A percentile compares a stretch with the other conserved stretches of the same genome.
Evolutionary conservation across 1,140 invertebrate genomes (phyloP).

Genomic region (Drosophila nannoptera): DNA sequence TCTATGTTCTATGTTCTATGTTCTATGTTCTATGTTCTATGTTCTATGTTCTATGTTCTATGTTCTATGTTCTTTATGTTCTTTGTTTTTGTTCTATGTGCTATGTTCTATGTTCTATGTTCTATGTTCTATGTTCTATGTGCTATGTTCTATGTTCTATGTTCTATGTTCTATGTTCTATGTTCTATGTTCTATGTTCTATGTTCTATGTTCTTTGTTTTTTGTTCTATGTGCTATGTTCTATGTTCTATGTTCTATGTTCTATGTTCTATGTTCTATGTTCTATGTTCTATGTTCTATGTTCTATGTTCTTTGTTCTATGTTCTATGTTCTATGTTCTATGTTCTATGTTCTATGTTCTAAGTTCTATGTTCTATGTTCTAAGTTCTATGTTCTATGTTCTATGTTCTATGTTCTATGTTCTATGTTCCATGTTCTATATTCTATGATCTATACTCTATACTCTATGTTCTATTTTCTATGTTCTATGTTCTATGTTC

Average conservation of each 20-base stretch:
- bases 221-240: too few species aligned
- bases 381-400: neutral
- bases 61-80: neutral
- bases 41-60: neutral
- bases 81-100: too few species aligned
- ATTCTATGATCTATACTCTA: neutral
- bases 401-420: too few species aligned
- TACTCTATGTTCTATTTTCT: neutral
- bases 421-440: too few species aligned
- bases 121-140: too few species aligned
- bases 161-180: neutral
- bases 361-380: slow-evolving; percentile 1
- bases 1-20: too few species aligned
- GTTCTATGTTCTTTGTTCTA: neutral
- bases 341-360: slow-evolving; percentile 1
- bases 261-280: neutral
- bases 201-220: neutral
- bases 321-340: neutral
- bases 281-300: neutral
- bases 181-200: neutral
- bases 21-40: too few species aligned
- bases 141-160: neutral
- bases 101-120: too few species aligned
- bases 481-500: too few species aligned
- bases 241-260: neutral